Conservation (phyloP, 2,113 vertebrate species). For the Engraulis encrasicolus region DNA sequence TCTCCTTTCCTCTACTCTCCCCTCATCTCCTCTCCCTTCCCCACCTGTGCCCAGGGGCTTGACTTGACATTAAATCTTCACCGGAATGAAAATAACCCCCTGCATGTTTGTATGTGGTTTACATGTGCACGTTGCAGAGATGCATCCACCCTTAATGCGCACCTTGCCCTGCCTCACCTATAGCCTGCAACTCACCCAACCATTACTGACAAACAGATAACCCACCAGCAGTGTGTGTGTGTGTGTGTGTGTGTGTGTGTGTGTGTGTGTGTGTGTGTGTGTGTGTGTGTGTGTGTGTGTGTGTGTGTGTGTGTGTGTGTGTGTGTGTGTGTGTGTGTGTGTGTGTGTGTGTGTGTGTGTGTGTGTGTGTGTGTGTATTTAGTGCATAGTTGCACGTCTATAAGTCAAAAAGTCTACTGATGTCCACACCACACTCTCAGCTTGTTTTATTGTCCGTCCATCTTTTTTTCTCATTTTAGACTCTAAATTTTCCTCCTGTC, state of each 20-base stretch:
- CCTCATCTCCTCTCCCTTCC: not conserved
- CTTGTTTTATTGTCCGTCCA: not conserved
- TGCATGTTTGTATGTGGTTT: not conserved
- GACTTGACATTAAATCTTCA: conserved; percentile 8
- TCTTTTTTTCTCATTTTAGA: not conserved
- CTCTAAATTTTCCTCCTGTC: not conserved
- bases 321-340: no score
- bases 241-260: not conserved
- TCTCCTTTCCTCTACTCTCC: not conserved
- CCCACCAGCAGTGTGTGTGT: not conserved
- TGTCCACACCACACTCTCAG: not conserved
- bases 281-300: no score
- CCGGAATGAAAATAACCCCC: not conserved
- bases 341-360: no score
- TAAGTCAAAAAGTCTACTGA: not conserved
- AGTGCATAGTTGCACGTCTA: no score
- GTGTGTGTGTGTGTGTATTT: no score
- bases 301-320: no score
- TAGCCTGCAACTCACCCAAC: no score
- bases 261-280: no score
- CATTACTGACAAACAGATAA: no score
- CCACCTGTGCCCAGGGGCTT: not conserved
- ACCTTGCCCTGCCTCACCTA: no score
- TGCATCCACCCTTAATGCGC: no score
- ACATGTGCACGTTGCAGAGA: not conserved